Conservation (phyloP, 2,888 invertebrate genomes). For the Caenorhabditis virilis region DNA sequence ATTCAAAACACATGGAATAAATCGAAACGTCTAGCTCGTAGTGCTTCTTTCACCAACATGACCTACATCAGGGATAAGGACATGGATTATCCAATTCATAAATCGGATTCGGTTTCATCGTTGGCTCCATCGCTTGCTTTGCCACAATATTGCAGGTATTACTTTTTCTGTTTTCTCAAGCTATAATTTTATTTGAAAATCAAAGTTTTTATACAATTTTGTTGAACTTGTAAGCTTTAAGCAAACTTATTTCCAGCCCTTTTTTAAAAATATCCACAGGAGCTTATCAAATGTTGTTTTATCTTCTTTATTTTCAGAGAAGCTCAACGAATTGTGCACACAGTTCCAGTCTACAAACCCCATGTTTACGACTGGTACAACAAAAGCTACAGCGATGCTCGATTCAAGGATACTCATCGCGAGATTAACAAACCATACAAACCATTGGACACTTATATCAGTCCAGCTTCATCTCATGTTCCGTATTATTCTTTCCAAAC, state of each 20-base stretch:
- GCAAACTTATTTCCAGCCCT: too few relatives aligned
- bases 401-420: conserved; percentile 60
- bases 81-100: conserved; percentile 48
- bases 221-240: too few relatives aligned
- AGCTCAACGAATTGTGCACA: conserved; percentile 67
- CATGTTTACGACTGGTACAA: conserved; percentile 61
- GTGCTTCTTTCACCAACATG: conserved; percentile 67
- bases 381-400: conserved; percentile 47
- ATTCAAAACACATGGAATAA: conserved; percentile 62
- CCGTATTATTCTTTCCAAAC: conserved; percentile 67
- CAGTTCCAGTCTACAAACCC: conserved; percentile 66
- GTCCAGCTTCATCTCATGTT: conserved; percentile 54
- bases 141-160: conserved; percentile 54
- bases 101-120: conserved; percentile 58
- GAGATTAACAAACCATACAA: conserved; percentile 53
- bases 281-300: neutral
- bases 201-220: too few relatives aligned
- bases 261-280: neutral
- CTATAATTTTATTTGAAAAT: too few relatives aligned
- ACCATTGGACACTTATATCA: conserved; percentile 35
- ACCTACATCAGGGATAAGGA: conserved; percentile 62
- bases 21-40: conserved; percentile 62
- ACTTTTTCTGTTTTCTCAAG: too few relatives aligned
- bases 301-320: conserved; percentile 38
- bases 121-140: conserved; percentile 66